Base-by-base conservation (phyloP, 2,888 invertebrate genomes). In the Drosophila rellima region DNA sequence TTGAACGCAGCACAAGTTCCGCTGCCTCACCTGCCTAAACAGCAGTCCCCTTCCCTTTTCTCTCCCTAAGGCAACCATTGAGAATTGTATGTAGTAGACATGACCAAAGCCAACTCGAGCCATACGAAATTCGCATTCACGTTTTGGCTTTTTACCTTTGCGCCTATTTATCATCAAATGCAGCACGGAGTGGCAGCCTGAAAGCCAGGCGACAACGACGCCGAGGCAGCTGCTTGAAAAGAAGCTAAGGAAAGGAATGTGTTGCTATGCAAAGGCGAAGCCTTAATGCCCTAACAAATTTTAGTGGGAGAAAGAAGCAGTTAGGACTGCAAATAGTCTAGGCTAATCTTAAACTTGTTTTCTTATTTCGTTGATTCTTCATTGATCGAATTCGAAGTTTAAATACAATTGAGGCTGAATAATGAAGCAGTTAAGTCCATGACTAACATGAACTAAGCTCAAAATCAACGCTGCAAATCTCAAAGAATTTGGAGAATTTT, bases 111-210 rank as follows among this genome's bases (percentile, higher is more conserved):
- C 56, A 54, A 47, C 35, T 60, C 64, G 63, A 66, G 79, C 69
- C 82, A 66, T 78, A 70, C 78, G 70, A 82, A 83, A 86, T 83
- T 83, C 84, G 84, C 80, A 83, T 83, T 86, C 83, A 83, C 87
- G 84, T 86, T 83, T 83, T 83, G 82, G 84, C 84, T 83, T 83
- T 83, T 83, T 83, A 86, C 87, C 87, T 83, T 83, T 83, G 82
- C 87, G 83, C 87, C 84, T 83, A 83, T 86, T 83, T 83, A 83
- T 83, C 84, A 86, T 83, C 83, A 86, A 83, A 83, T 84, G 80
- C 74, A 77, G 70, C 59, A 37, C 74, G 73, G 50, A 54, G 48
- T 52, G 55, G 50, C 63, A 54, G 57, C 23, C 64, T 56, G 64
- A 54, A 55, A 68, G 50, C 31, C 54, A 60, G 37, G 52, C 72